These are phyloP conservation scores for human DNA, from an alignment of 2,113 vertebrate species.

Conservation along the genomic window DNA sequence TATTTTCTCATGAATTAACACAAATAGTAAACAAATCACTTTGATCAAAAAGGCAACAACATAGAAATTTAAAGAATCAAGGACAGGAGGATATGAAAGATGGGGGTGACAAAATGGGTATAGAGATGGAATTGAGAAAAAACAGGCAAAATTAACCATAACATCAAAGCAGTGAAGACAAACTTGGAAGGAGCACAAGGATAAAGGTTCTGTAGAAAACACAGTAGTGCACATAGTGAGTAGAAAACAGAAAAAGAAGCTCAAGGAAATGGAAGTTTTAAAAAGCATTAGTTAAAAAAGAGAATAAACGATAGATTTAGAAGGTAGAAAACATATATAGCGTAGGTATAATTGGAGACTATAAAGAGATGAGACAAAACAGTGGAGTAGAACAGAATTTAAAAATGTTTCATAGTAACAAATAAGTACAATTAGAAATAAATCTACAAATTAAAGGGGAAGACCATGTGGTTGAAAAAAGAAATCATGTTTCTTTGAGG, in stretches of 20 bases:
- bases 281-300: neutral
- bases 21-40: neutral
- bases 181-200: neutral
- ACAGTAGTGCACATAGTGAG: neutral
- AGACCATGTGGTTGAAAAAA: neutral
- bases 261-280: neutral
- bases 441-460: neutral
- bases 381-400: neutral
- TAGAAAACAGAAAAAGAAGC: neutral
- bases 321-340: neutral
- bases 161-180: neutral
- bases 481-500: neutral
- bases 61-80: neutral
- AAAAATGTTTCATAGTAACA: neutral
- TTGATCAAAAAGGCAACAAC: neutral
- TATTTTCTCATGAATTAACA: neutral
- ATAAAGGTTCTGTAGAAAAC: neutral
- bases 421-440: neutral
- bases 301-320: neutral
- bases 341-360: neutral
- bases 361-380: neutral
- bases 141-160: neutral
- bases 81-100: neutral
- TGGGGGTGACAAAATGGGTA: neutral
- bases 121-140: neutral